Base-by-base conservation (phyloP, 2,797 vertebrate species). In the Thamnophis elegans region DNA sequence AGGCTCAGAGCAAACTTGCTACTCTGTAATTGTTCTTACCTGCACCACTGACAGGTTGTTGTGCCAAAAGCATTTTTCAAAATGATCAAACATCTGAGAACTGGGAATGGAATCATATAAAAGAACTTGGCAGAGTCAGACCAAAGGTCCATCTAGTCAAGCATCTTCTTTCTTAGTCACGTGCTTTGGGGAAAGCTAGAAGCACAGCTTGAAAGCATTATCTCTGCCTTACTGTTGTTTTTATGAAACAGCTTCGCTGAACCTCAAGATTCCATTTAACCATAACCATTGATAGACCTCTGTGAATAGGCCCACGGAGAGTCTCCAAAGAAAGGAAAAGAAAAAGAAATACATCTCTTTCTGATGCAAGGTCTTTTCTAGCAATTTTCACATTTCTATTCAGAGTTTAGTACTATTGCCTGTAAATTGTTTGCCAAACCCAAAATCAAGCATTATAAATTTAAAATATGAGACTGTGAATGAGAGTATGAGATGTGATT, bases 361-460 rank as follows among this genome's bases (percentile, higher is more conserved):
- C 85, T 73, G 90, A 6, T 51, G 47, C 5, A 51, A 4, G 14
- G 85, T 32, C 54, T 93, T 95, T 93, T 88, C 90, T 90, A 93
- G n/a, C 3, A 54, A 47, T 32, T 25, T 32, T 87, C 56, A 65
- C 3, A 87, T 86, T 53, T 51, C 60, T 87, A 87, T 78, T 90
- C 54, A 68, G 36, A 36, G 3, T 90, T 93, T 6, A 88, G 36
- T 89, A 91, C 0, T 89, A n/a, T 92, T 65, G 28, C 90, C 89
- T 94, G 59, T 89, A 91, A 87, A 87, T 89, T 90, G 42, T 25
- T 59, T 90, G 1, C 14, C 14, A 86, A 89, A 92, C 58, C 89
- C 92, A 87, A 94, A 95, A 93, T 73, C 25, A 91, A 28, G 0
- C 62, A 62, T 42, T 93, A 91, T 51, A 89, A 93, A 92, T 91